Conservation (phyloP, 2,888 invertebrate species). For the Junonia oenone region DNA sequence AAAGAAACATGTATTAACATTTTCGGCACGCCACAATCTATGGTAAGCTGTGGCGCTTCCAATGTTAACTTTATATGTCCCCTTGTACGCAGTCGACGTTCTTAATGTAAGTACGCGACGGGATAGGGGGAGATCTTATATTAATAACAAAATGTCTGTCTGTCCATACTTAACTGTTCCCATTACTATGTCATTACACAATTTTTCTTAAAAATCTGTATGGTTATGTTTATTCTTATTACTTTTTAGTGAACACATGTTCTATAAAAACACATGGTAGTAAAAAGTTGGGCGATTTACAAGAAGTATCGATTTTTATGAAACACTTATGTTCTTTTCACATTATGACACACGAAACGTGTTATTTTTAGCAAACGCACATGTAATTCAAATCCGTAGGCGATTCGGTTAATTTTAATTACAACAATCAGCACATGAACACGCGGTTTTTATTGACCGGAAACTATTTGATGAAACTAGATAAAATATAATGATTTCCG, state of each 20-base stretch:
- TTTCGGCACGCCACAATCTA: slow-evolving; percentile 53
- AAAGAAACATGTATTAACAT: slow-evolving; percentile 46
- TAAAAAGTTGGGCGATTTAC: background rate
- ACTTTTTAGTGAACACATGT: too few species aligned
- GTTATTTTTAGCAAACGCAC: background rate
- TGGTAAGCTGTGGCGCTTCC: slow-evolving; percentile 48
- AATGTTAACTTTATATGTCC: slow-evolving; percentile 51
- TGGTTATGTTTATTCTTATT: too few species aligned
- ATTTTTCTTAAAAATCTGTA: too few species aligned
- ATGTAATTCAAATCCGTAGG: slow-evolving; percentile 4
- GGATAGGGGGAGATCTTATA: slow-evolving; percentile 47
- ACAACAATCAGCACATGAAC: background rate
- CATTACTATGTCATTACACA: background rate
- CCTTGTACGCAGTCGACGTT: slow-evolving; percentile 57
- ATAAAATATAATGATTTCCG: background rate
- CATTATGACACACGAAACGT: background rate
- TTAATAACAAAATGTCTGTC: background rate
- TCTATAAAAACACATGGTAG: background rate
- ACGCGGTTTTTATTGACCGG: slow-evolving; percentile 2
- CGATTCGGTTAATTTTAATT: slow-evolving; percentile 7
- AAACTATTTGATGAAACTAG: background rate
- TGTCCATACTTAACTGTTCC: background rate
- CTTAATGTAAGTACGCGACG: slow-evolving; percentile 52
- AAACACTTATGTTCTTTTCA: background rate
- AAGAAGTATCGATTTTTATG: background rate